A percentile compares a stretch with the other conserved stretches of the same genome.
These are phyloP conservation scores for Lepidonotus clava DNA, from an alignment of 2,888 invertebrate genomes.

Conservation along the genomic window DNA sequence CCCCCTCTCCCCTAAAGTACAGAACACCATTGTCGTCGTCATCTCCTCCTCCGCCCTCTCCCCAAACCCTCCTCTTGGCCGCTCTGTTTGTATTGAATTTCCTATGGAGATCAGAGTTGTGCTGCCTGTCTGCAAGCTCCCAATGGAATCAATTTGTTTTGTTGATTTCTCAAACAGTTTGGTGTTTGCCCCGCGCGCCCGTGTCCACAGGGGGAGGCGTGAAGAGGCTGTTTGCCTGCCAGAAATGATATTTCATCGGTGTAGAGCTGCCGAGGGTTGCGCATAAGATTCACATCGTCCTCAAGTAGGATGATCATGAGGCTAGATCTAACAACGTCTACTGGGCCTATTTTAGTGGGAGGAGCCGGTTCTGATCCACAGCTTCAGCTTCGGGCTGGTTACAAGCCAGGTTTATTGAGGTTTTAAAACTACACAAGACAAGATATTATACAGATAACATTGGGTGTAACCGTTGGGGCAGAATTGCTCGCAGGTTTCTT, in stretches of 20 bases:
- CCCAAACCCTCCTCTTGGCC: not conserved
- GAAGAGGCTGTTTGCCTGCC: not conserved
- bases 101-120: conserved; percentile 38
- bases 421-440: too few relatives aligned
- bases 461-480: too few relatives aligned
- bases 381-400: too few relatives aligned
- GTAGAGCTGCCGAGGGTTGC: not conserved
- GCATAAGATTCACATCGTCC: not conserved
- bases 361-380: too few relatives aligned
- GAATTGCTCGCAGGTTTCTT: too few relatives aligned
- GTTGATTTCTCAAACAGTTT: conserved; percentile 49
- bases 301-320: too few relatives aligned
- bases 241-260: conserved; percentile 40
- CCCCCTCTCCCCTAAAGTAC: not conserved
- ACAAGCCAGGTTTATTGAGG: too few relatives aligned
- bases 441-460: too few relatives aligned
- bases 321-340: too few relatives aligned
- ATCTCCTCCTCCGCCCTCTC: too few relatives aligned
- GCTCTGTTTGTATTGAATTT: conserved; percentile 44
- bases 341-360: too few relatives aligned
- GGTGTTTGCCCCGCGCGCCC: not conserved
- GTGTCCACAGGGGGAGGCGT: not conserved
- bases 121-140: not conserved
- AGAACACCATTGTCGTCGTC: not conserved
- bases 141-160: conserved; percentile 52